These are phyloP conservation scores for Dermatemys mawii DNA, from an alignment of 2,113 vertebrate species.

Conservation along the genomic window DNA sequence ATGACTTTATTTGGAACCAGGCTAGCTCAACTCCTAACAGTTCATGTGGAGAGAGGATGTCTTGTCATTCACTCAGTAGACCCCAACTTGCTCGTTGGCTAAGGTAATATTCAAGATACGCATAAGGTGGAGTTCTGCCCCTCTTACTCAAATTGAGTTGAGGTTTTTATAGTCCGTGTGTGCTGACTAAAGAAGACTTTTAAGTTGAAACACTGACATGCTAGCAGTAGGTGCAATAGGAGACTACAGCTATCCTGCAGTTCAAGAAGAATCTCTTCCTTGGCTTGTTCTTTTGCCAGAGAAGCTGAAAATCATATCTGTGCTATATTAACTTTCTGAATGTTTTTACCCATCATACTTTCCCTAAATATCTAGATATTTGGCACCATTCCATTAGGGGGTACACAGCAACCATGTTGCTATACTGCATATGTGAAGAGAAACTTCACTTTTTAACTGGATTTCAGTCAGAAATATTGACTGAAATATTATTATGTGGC, in stretches of 20 bases:
- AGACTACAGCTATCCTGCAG: background rate
- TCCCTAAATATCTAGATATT: slow-evolving; percentile 34
- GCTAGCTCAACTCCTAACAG: background rate
- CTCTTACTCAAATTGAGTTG: background rate
- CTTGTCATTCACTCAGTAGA: background rate
- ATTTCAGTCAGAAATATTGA: background rate
- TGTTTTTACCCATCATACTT: slow-evolving; percentile 21
- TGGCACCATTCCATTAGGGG: background rate
- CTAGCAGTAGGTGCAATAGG: background rate
- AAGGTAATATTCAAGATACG: background rate
- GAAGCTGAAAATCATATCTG: background rate
- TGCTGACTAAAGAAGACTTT: background rate
- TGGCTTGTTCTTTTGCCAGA: background rate
- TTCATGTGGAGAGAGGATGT: background rate
- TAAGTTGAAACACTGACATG: background rate
- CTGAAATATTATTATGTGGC: background rate
- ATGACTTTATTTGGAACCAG: background rate
- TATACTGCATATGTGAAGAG: background rate
- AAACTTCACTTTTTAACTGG: background rate
- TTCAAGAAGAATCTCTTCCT: background rate
- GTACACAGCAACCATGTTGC: background rate
- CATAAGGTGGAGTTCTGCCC: background rate
- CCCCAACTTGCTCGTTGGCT: background rate
- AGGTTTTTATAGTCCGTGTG: background rate
- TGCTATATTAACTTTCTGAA: slow-evolving; percentile 14